Base-by-base conservation (phyloP, 2,888 invertebrate genomes). In the Cheilosia pagana region DNA sequence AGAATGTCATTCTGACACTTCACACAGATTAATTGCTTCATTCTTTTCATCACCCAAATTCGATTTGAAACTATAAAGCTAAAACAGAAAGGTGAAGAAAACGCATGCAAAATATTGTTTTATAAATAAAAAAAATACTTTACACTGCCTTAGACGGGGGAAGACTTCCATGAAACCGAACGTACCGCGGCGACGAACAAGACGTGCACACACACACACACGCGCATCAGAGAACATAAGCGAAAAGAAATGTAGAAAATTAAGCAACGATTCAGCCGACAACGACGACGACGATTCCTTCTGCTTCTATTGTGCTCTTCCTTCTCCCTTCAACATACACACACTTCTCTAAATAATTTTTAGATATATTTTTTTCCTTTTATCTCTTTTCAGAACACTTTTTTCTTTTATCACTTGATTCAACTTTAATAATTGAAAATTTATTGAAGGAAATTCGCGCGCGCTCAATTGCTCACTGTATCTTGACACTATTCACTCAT, bases 81-180 rank as follows among this genome's bases (percentile, higher is more conserved):
- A 16, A 16, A 52, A 10, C 10, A 14, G 19, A 16, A 50, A 23
- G 31, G 23, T 50, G 48, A 71, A 62, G n/a, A n/a, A n/a, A n/a
- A n/a, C n/a, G 50, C 50, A 31, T 19, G 16, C 5, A 19, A 41
- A 48, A 45, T 70, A 65, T 14, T n/a, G 8, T 63, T 70, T 63
- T 43, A 23, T 43, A 21, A 23, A 16, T 67, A 55, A 65, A 75
- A 75, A 55, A 65, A 75, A 75, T 85, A 85, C 65, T 71, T 85
- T 81, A 85, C 85, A 81, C 76, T 81, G 71, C 71, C 81, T 85
- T 85, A 70, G 85, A 50, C 67, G 79, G 50, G 81, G 85, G 81
- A 85, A 76, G 81, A 81, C 85, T 71, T 85, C 85, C 85, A 85
- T 85, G 85, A 85, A 85, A 85, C 85, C 85, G 85, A 85, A 60